Evolutionary conservation across 2,888 invertebrate species (phyloP).

Genomic region (Epinotia nisella): DNA sequence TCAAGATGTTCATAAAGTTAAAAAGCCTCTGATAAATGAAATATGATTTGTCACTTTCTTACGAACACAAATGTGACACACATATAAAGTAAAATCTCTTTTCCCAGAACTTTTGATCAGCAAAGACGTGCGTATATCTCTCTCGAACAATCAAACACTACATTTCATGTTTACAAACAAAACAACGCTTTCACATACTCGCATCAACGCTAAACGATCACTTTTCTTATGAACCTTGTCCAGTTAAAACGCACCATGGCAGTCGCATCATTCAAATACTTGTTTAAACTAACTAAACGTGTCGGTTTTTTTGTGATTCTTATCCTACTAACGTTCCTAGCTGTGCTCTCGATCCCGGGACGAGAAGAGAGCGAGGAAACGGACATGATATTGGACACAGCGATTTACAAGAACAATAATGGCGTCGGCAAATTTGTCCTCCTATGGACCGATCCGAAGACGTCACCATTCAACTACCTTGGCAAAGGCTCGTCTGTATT

Average conservation of each 20-base stretch:
- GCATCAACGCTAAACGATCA: not conserved
- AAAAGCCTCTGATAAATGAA: no score
- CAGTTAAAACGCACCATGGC: not conserved
- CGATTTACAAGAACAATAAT: not conserved
- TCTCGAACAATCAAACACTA: conserved; percentile 4
- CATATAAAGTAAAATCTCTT: no score
- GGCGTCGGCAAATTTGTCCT: conserved; percentile 1
- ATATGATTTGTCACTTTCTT: no score
- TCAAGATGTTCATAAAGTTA: no score
- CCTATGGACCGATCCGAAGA: conserved; percentile 17
- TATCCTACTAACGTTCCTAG: not conserved
- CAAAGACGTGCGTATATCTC: not conserved
- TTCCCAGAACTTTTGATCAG: not conserved
- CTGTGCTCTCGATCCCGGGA: not conserved
- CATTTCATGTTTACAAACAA: conserved; percentile 10
- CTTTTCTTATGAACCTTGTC: not conserved
- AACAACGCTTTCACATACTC: not conserved
- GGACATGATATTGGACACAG: not conserved
- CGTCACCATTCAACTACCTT: conserved; percentile 12
- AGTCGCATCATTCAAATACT: not conserved
- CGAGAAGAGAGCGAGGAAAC: not conserved
- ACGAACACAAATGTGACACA: no score
- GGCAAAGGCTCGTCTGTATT: conserved; percentile 7
- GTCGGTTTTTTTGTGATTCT: not conserved
- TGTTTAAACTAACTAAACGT: not conserved